These are phyloP conservation scores for Frankliniella intonsa DNA, from an alignment of 2,888 invertebrate species.

Conservation along the genomic window DNA sequence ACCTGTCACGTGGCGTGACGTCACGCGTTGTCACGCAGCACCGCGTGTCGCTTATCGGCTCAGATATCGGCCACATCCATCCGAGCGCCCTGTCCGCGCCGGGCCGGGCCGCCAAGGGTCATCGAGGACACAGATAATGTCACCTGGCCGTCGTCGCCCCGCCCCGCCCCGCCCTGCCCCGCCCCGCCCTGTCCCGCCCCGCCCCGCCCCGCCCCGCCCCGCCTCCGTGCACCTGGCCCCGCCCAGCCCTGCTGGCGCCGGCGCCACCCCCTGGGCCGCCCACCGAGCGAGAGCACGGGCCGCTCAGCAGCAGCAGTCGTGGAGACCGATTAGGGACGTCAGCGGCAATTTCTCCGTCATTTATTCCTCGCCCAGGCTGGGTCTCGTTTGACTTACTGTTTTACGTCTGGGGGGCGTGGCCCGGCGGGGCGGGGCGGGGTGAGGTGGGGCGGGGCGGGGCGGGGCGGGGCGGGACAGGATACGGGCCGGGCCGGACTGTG, in stretches of 20 bases:
- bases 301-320: too few species aligned
- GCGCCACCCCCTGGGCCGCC: not conserved
- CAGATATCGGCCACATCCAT: not conserved
- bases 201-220: not conserved
- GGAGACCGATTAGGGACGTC: not conserved
- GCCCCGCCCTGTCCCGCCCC: not conserved
- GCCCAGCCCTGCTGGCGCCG: not conserved
- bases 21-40: too few species aligned
- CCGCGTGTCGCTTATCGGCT: too few species aligned
- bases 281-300: not conserved
- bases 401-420: not conserved
- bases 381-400: not conserved
- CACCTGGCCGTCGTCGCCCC: not conserved
- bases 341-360: slow-evolving; percentile 22
- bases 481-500: too few species aligned
- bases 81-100: not conserved
- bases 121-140: not conserved
- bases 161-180: not conserved
- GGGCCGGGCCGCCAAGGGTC: not conserved
- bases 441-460: too few species aligned
- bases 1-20: too few species aligned
- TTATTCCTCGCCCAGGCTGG: not conserved
- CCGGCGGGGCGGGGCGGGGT: not conserved
- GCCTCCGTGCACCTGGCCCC: not conserved
- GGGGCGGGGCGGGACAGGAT: too few species aligned